Percentiles rank a stretch among this genome's conserved stretches.
These are phyloP conservation scores for Pissodes strobi DNA, from an alignment of 1,140 invertebrate genomes.

Conservation along the genomic window DNA sequence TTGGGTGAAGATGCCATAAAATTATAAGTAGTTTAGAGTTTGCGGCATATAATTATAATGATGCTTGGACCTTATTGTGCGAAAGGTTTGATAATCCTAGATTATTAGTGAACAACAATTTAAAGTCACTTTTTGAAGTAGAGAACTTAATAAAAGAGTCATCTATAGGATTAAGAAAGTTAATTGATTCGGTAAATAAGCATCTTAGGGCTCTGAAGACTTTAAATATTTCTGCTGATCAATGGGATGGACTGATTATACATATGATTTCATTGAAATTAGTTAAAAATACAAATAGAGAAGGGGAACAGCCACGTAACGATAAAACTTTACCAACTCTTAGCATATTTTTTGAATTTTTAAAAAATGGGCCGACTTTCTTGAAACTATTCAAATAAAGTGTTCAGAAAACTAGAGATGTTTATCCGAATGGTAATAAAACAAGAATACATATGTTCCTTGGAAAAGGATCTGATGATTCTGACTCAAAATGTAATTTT, in stretches of 20 bases:
- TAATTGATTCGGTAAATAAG: neutral
- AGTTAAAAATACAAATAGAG: no score
- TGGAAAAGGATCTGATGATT: no score
- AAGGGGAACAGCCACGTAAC: no score
- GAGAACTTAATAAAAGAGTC: conserved; percentile 19
- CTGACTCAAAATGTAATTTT: no score
- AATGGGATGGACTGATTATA: neutral
- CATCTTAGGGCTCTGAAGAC: neutral
- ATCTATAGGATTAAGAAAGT: neutral
- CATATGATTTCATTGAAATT: neutral
- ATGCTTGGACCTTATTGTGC: conserved; percentile 20
- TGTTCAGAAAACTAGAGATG: no score
- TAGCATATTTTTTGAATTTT: no score
- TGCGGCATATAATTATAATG: conserved; percentile 16
- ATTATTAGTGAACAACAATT: conserved; percentile 19
- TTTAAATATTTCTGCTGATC: neutral
- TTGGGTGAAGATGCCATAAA: neutral
- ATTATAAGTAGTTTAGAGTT: conserved; percentile 22
- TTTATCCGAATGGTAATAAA: no score
- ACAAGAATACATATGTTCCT: no score
- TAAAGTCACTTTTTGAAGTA: conserved; percentile 14
- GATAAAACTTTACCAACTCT: no score
- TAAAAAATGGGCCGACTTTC: no score
- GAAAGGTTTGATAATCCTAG: conserved; percentile 21
- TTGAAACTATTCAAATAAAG: no score